Conservation (phyloP, 2,888 invertebrate genomes). For the Nephrotoma flavescens region DNA sequence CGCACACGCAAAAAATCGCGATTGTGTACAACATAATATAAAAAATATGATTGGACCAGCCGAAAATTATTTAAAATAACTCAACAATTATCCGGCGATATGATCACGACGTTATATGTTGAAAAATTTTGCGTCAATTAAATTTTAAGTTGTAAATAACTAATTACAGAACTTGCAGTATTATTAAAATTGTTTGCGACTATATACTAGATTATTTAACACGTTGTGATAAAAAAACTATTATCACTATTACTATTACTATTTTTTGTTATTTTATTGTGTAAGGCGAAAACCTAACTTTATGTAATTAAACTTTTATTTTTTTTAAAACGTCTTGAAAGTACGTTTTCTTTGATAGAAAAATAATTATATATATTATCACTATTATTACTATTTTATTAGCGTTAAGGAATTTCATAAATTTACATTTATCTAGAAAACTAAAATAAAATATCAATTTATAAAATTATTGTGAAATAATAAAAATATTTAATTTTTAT, state of each 20-base stretch:
- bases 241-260: background rate
- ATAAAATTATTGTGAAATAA: background rate
- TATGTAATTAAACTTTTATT: background rate
- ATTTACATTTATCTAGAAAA: background rate
- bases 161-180: background rate
- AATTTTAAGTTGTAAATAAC: background rate
- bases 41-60: background rate
- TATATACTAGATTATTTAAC: background rate
- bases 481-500: background rate
- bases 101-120: background rate
- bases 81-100: background rate
- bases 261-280: background rate
- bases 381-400: background rate
- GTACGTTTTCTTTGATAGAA: background rate
- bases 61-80: background rate
- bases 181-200: constrained; percentile 1
- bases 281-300: background rate
- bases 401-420: background rate
- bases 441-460: background rate
- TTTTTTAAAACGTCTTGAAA: background rate
- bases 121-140: background rate
- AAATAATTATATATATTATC: background rate
- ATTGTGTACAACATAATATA: background rate
- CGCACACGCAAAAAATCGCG: background rate
- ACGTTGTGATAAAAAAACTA: background rate